phyloP scores from a whole-genome alignment of 1,140 invertebrate species.

The Lutraria rhynchaena region DNA sequence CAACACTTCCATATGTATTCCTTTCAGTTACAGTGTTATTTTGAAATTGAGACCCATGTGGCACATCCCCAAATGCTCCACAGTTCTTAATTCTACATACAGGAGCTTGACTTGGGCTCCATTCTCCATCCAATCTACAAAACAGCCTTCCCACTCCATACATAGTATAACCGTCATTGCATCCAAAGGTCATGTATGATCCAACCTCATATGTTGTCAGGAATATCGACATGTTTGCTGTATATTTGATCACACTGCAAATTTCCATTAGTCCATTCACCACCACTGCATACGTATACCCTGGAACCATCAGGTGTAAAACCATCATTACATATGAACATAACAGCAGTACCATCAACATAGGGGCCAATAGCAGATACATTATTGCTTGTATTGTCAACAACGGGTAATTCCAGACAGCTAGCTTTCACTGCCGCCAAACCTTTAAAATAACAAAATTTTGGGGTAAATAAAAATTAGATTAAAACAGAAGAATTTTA shows the following conservation, averaged over 20 bases:
- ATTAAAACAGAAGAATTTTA: too few species aligned
- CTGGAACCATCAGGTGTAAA: neutral
- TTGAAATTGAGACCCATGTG: conserved; percentile 8
- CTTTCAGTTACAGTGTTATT: neutral
- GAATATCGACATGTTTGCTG: neutral
- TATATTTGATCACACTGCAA: neutral
- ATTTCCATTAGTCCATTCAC: conserved; percentile 24
- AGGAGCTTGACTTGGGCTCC: neutral
- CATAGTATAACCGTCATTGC: conserved; percentile 44
- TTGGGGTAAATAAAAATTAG: too few species aligned
- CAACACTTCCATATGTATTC: conserved; percentile 36
- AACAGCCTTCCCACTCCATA: neutral
- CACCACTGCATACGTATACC: neutral
- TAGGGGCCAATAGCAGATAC: neutral
- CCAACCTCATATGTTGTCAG: conserved; percentile 28
- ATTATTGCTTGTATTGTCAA: conserved; percentile 31
- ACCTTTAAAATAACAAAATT: neutral
- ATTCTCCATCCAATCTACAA: conserved; percentile 27
- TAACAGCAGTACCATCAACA: neutral
- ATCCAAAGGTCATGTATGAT: conserved; percentile 5
- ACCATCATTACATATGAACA: conserved; percentile 32
- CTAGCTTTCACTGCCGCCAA: neutral
- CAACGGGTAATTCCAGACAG: conserved; percentile 17
- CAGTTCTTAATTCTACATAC: conserved; percentile 28
- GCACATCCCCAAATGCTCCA: conserved; percentile 36